phyloP scores from a whole-genome alignment of 1,140 invertebrate genomes.

The Drosophila yakuba region DNA sequence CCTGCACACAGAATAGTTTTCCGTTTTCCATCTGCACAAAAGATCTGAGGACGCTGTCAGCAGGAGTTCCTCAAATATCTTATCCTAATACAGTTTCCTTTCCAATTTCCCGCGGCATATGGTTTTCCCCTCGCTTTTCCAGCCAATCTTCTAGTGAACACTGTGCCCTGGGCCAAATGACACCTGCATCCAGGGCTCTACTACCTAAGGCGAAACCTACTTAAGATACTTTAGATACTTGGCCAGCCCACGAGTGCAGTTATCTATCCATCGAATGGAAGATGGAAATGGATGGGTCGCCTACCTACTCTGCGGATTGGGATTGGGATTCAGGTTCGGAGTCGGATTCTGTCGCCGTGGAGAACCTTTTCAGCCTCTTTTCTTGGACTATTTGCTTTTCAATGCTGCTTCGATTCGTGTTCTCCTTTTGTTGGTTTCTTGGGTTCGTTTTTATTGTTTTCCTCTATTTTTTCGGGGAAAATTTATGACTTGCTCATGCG shows the following conservation, averaged over 20 bases:
- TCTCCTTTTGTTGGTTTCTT: constrained; percentile 36
- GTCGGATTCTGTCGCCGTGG: constrained; percentile 27
- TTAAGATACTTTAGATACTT: constrained; percentile 50
- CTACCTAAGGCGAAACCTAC: constrained; percentile 48
- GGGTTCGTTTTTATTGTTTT: constrained; percentile 46
- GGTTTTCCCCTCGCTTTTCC: background rate
- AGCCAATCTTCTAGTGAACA: constrained; percentile 30
- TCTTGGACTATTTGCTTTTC: constrained; percentile 79
- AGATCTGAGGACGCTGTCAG: constrained; percentile 28
- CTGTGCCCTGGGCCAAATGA: constrained; percentile 24
- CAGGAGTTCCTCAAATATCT: constrained; percentile 30
- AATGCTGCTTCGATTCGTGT: constrained; percentile 55
- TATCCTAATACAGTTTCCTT: constrained; percentile 31
- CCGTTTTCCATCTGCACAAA: constrained; percentile 11
- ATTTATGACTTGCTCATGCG: constrained; percentile 76
- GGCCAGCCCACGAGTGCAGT: constrained; percentile 44
- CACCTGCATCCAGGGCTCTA: constrained; percentile 53
- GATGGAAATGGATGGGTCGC: constrained; percentile 10
- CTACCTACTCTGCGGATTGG: constrained; percentile 30
- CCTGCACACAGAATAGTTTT: background rate
- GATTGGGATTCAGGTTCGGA: background rate
- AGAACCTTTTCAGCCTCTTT: constrained; percentile 53
- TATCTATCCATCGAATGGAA: constrained; percentile 33
- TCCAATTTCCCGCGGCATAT: constrained; percentile 32
- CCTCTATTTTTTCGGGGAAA: constrained; percentile 50